A percentile compares a stretch with the other conserved stretches of the same genome.
phyloP scores from a whole-genome alignment of 2,113 vertebrate species.

The Nesoenas mayeri region DNA sequence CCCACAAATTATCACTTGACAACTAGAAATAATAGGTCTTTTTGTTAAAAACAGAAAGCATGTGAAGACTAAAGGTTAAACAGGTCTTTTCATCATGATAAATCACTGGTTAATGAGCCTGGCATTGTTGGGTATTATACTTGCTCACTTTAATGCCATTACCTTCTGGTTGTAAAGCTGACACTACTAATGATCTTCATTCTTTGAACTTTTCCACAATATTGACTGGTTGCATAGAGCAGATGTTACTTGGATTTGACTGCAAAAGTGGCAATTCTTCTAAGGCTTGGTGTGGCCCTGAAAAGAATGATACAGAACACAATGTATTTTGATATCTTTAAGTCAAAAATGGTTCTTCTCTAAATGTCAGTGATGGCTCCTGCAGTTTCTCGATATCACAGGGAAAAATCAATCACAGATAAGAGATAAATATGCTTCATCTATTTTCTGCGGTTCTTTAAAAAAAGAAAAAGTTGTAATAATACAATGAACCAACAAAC shows the following conservation, averaged over 20 bases:
- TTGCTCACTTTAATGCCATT: conserved; percentile 90
- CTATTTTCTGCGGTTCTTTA: neutral
- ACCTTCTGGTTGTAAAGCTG: conserved; percentile 97
- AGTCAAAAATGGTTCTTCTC: neutral
- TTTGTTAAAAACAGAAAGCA: conserved; percentile 82
- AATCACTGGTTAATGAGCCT: conserved; percentile 98
- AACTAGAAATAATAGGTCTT: conserved; percentile 83
- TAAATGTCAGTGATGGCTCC: neutral
- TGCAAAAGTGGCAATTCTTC: conserved; percentile 68
- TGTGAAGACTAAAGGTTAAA: conserved; percentile 93
- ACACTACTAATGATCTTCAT: conserved; percentile 92
- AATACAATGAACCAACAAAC: fast-evolving
- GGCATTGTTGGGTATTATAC: conserved; percentile 90
- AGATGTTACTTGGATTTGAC: conserved; percentile 90
- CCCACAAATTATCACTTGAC: conserved; percentile 82
- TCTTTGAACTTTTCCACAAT: conserved; percentile 97
- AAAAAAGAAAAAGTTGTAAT: too few species aligned
- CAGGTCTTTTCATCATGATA: conserved; percentile 98
- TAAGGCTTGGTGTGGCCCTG: conserved; percentile 1
- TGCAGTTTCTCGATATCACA: neutral
- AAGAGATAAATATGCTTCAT: neutral
- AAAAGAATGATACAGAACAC: conserved; percentile 36
- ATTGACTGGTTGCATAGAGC: conserved; percentile 95
- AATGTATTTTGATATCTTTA: conserved; percentile 64
- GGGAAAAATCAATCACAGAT: neutral